Evolutionary conservation across 2,797 vertebrate genomes (phyloP).

Genomic region (Lateolabrax maculatus): DNA sequence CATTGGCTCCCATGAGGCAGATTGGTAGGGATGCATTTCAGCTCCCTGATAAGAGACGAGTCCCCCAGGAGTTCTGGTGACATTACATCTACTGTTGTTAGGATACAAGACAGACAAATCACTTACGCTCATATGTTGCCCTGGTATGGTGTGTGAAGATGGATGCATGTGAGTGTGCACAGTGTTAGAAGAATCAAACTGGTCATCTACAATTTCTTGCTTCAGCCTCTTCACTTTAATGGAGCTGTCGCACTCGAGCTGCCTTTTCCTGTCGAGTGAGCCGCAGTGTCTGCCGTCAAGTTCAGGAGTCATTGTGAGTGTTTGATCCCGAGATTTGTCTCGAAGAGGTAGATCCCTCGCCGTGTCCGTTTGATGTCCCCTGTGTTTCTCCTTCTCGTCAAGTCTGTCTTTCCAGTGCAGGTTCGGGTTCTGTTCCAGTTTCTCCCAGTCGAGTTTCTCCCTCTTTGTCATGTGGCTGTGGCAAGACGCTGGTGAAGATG

Average conservation of each 20-base stretch:
- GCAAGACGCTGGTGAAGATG: slow-evolving; percentile 25
- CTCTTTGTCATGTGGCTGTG: background rate
- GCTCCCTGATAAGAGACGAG: slow-evolving; percentile 42
- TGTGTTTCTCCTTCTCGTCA: slow-evolving; percentile 38
- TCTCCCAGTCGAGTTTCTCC: slow-evolving; percentile 36
- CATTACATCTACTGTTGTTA: slow-evolving; percentile 11
- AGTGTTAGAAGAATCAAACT: background rate
- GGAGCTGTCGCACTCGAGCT: slow-evolving; percentile 35
- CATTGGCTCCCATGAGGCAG: slow-evolving; percentile 56
- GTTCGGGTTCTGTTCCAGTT: background rate
- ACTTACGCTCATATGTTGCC: slow-evolving; percentile 2
- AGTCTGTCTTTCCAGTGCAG: slow-evolving; percentile 39
- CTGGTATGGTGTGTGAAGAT: background rate
- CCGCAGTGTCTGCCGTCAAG: slow-evolving; percentile 13
- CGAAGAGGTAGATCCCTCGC: slow-evolving; percentile 32
- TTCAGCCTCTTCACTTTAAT: slow-evolving; percentile 65
- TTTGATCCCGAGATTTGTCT: slow-evolving; percentile 37
- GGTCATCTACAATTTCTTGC: slow-evolving; percentile 49
- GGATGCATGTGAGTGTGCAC: slow-evolving; percentile 10
- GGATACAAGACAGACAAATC: slow-evolving; percentile 1
- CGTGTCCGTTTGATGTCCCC: background rate
- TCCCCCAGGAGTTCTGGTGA: background rate
- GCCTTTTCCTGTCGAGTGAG: slow-evolving; percentile 62
- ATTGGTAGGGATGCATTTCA: slow-evolving; percentile 48
- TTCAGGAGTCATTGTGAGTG: slow-evolving; percentile 27